Evolutionary conservation across 2,888 invertebrate genomes (phyloP).

Genomic region (Eupithecia tripunctaria): DNA sequence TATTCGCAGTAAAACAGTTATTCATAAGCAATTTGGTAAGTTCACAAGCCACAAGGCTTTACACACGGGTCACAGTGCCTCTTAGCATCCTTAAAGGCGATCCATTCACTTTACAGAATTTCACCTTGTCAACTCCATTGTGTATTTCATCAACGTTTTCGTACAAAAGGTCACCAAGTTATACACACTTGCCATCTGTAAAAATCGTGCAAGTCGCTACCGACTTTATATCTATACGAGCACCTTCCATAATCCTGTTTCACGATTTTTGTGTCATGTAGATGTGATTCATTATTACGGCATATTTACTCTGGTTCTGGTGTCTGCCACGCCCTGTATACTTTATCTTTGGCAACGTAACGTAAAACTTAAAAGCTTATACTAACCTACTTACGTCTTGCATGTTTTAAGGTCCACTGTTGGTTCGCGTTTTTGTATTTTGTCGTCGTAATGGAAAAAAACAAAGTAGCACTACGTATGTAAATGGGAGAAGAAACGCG

Average conservation of each 20-base stretch:
- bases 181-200: conserved; percentile 42
- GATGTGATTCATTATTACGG: conserved; percentile 42
- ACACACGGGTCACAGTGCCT: conserved; percentile 58
- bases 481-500: conserved; percentile 21
- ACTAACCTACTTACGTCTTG: conserved; percentile 7
- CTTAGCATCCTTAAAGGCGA: conserved; percentile 67
- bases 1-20: conserved; percentile 25
- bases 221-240: conserved; percentile 38
- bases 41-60: conserved; percentile 52
- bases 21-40: conserved; percentile 48
- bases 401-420: conserved; percentile 14
- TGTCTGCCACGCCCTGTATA: conserved; percentile 30
- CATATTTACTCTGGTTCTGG: conserved; percentile 38
- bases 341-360: conserved; percentile 24
- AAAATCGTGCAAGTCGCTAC: conserved; percentile 39
- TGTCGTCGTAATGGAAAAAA: conserved; percentile 14
- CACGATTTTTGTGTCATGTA: conserved; percentile 36
- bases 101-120: conserved; percentile 76
- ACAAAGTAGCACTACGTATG: conserved; percentile 9
- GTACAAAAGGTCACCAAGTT: conserved; percentile 58
- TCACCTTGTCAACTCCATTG: conserved; percentile 74
- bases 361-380: conserved; percentile 19
- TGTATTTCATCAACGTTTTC: conserved; percentile 64
- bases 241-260: conserved; percentile 39
- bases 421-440: conserved; percentile 1